phyloP scores from a whole-genome alignment of 2,888 invertebrate species.

The Proisotoma minuta region DNA sequence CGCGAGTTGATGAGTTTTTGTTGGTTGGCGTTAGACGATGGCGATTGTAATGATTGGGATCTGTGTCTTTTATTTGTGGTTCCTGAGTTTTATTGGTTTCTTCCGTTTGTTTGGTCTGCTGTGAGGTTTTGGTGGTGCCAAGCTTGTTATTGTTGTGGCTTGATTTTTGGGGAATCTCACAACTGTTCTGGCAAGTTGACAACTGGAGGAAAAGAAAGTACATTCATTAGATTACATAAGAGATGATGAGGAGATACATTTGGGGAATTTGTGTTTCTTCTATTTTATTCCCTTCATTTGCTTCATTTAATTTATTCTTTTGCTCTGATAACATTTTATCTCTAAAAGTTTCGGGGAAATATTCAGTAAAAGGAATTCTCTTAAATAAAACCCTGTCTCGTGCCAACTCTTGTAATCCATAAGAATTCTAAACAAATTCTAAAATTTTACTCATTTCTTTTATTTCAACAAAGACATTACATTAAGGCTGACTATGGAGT shows the following conservation, averaged over 20 bases:
- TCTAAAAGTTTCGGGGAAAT: not conserved
- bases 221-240: not conserved
- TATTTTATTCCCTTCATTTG: not conserved
- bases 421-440: constrained; percentile 1
- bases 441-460: not conserved
- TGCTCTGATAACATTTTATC: not conserved
- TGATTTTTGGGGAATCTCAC: constrained; percentile 20
- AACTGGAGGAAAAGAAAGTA: constrained; percentile 21
- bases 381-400: not conserved
- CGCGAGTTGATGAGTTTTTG: not conserved
- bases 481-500: no score
- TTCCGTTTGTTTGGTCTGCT: not conserved
- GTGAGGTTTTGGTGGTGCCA: not conserved
- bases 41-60: no score
- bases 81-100: not conserved
- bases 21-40: no score
- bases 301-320: not conserved
- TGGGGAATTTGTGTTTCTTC: not conserved
- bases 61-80: not conserved
- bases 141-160: not conserved
- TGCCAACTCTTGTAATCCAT: not conserved
- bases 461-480: no score
- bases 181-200: constrained; percentile 30
- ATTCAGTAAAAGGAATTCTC: no score
- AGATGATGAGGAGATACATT: not conserved